Base-by-base conservation (phyloP, 2,888 invertebrate species). In the Ophraella communa region DNA sequence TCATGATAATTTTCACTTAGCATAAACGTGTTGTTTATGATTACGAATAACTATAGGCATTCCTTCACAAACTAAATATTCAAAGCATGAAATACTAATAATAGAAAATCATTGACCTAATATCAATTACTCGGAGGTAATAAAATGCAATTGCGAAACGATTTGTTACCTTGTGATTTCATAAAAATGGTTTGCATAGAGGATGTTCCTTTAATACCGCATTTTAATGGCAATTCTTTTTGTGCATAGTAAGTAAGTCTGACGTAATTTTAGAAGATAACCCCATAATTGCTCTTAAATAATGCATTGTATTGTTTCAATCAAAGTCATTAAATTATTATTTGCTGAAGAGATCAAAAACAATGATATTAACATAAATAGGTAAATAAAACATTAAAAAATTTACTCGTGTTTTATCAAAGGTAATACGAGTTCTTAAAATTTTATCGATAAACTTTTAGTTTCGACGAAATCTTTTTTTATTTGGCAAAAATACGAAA, bases 21-120 rank as follows among this genome's bases (percentile, higher is more conserved):
- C 17, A 39, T 17, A 1, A 14, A 39, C 21, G 27, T 54, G 11
- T 54, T 11, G 35, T n/a, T 54, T 54, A 39, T 33, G 18, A 52
- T 33, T 52, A 27, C 7, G 14, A n/a, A 51, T 51, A 39, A 14
- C 7, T 14, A 24, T 49, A 35, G 51, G 58, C 35, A 58, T 58
- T 39, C 49, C 33, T 44, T 35, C 4, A 57, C 52, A 7, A 7
- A 62, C 21, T 65, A 57, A 57, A 61, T 24, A 65, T 65, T 56
- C 65, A 60, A 61, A 51, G 52, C 65, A 61, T 45, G 51, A 39
- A 63, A 42, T 35, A 60, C 55, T n/a, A n/a, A 60, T 42, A 54
- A 58, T 35, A 45, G 53, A 57, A 64, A 64, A 64, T 56, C 64
- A 64, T 61, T 65, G 65, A 65, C 65, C 65, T 30, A 65, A 33